These are phyloP conservation scores for Torymus auratus DNA, from an alignment of 2,888 invertebrate species.

Conservation along the genomic window DNA sequence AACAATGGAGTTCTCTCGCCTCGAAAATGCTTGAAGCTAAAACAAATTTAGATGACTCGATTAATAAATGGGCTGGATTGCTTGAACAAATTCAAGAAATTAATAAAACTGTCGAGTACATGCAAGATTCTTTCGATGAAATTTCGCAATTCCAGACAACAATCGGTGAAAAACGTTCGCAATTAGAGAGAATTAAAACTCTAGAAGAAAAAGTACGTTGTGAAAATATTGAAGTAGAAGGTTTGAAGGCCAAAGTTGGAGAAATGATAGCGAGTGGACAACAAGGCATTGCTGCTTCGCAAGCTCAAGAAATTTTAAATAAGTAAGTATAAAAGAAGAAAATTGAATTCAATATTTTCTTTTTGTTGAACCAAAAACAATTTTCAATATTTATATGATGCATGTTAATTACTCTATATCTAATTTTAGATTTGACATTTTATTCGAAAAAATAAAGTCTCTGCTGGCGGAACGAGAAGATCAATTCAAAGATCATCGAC, in stretches of 20 bases:
- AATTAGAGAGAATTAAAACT: constrained; percentile 89
- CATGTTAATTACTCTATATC: constrained; percentile 8
- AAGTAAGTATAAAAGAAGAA: constrained; percentile 66
- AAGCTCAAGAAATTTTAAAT: constrained; percentile 90
- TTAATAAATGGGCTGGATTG: constrained; percentile 94
- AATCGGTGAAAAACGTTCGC: constrained; percentile 90
- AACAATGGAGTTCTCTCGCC: constrained; percentile 92
- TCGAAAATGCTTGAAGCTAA: constrained; percentile 95
- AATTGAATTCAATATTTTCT: too few relatives aligned
- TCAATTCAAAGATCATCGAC: constrained; percentile 91
- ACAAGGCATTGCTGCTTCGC: constrained; percentile 88
- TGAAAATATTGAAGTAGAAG: constrained; percentile 93
- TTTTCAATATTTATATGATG: background rate
- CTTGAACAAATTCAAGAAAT: constrained; percentile 91
- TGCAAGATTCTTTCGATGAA: constrained; percentile 86
- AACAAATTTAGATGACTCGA: constrained; percentile 89
- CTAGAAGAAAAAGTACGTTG: constrained; percentile 92
- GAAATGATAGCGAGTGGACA: constrained; percentile 93
- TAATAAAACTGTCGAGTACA: constrained; percentile 87
- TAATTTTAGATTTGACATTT: constrained; percentile 82
- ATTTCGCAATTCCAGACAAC: constrained; percentile 87
- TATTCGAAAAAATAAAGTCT: constrained; percentile 86
- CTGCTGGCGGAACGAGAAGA: constrained; percentile 88
- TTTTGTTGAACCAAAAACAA: too few relatives aligned
- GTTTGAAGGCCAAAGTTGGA: constrained; percentile 87